These are phyloP conservation scores for Elysia crispata DNA, from an alignment of 2,888 invertebrate species.

Conservation along the genomic window DNA sequence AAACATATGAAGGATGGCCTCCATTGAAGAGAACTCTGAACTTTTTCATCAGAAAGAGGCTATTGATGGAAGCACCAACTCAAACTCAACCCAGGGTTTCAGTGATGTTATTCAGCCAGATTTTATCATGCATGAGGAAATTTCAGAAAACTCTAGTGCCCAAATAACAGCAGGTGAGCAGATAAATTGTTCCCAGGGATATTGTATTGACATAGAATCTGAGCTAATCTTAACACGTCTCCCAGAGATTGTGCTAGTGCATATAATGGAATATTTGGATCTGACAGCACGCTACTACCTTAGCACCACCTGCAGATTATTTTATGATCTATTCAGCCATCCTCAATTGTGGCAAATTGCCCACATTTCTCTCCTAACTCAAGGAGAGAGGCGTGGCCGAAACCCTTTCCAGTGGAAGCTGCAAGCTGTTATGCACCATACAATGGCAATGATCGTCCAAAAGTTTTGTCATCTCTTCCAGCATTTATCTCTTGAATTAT, in stretches of 20 bases:
- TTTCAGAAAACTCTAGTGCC: too few relatives aligned
- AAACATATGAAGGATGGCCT: too few relatives aligned
- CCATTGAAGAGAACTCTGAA: too few relatives aligned
- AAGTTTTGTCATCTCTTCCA: conserved; percentile 68
- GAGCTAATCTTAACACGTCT: conserved; percentile 46
- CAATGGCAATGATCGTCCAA: conserved; percentile 56
- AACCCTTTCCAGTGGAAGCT: conserved; percentile 11
- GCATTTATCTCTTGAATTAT: conserved; percentile 60
- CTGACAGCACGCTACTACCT: conserved; percentile 59
- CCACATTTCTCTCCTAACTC: conserved; percentile 52
- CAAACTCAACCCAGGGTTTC: too few relatives aligned
- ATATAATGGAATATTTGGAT: conserved; percentile 60
- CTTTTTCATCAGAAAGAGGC: too few relatives aligned
- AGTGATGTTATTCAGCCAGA: too few relatives aligned
- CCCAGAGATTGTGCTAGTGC: conserved; percentile 67
- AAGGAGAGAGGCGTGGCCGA: neutral
- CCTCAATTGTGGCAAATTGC: conserved; percentile 68
- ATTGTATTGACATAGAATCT: too few relatives aligned
- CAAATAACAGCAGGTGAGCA: too few relatives aligned
- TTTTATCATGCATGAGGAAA: too few relatives aligned
- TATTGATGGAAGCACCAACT: too few relatives aligned
- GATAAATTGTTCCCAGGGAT: too few relatives aligned
- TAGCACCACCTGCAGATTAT: conserved; percentile 60
- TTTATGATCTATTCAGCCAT: conserved; percentile 65
- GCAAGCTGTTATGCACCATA: conserved; percentile 39